Percentiles rank a stretch among this genome's conserved stretches.
Evolutionary conservation across 2,888 invertebrate genomes (phyloP).

Genomic region (Cephonodes hylas): DNA sequence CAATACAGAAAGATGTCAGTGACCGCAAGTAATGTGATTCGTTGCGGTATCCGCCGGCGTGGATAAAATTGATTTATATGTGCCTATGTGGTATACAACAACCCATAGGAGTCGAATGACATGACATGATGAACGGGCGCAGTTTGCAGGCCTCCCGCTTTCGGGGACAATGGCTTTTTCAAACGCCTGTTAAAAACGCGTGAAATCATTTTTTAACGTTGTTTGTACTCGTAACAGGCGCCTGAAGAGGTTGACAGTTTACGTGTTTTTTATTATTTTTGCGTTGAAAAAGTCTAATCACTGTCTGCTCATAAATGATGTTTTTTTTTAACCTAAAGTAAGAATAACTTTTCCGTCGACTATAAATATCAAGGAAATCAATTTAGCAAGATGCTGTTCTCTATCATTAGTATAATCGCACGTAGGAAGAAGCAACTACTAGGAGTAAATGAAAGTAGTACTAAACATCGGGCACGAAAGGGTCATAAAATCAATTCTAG

Average conservation of each 20-base stretch:
- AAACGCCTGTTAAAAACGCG: constrained; percentile 36
- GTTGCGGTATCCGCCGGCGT: constrained; percentile 63
- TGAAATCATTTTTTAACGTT: constrained; percentile 20
- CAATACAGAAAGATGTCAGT: constrained; percentile 68
- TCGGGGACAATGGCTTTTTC: constrained; percentile 28
- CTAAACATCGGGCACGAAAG: too few species aligned
- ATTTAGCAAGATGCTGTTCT: too few species aligned
- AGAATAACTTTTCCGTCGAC: too few species aligned
- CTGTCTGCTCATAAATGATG: too few species aligned
- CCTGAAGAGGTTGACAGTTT: neutral
- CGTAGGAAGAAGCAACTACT: too few species aligned
- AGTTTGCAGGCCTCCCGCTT: constrained; percentile 24
- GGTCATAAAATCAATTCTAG: too few species aligned
- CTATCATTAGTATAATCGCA: too few species aligned
- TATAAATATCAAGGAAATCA: too few species aligned
- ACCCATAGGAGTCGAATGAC: constrained; percentile 29
- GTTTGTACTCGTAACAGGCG: neutral
- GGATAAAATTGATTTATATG: constrained; percentile 68
- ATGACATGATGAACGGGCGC: constrained; percentile 28
- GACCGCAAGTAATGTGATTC: constrained; percentile 72
- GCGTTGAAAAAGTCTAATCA: too few species aligned
- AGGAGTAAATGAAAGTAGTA: too few species aligned
- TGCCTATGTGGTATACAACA: constrained; percentile 26
- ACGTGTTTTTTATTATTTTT: neutral
- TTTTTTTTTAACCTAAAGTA: too few species aligned